Percentiles rank a stretch among this genome's conserved stretches.
phyloP scores from a whole-genome alignment of 2,888 invertebrate species.

The Theretra japonica region DNA sequence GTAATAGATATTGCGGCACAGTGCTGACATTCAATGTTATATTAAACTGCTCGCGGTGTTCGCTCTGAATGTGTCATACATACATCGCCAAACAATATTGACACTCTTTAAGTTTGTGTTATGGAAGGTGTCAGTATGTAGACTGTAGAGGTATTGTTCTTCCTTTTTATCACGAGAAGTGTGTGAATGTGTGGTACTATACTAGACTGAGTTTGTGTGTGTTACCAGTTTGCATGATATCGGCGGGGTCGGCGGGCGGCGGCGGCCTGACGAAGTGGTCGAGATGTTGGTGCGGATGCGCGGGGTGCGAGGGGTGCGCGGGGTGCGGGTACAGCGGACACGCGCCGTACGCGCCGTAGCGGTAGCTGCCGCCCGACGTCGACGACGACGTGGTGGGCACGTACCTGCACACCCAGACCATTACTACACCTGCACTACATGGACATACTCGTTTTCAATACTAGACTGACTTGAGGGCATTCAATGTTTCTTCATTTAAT shows the following conservation, averaged over 20 bases:
- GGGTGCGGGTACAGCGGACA: constrained; percentile 89
- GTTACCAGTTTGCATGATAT: constrained; percentile 80
- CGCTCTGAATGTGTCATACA: too few species aligned
- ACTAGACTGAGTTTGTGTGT: background rate
- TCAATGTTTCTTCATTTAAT: too few species aligned
- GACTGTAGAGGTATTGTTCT: too few species aligned
- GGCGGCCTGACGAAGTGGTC: constrained; percentile 83
- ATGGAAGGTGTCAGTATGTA: too few species aligned
- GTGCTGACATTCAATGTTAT: too few species aligned
- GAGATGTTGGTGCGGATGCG: constrained; percentile 83
- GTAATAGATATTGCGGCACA: too few species aligned
- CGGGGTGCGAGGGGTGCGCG: constrained; percentile 79
- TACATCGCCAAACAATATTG: too few species aligned
- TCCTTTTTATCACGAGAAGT: too few species aligned
- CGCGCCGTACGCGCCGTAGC: constrained; percentile 84
- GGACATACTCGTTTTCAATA: background rate
- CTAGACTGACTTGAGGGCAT: background rate
- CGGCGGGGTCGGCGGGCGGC: constrained; percentile 78
- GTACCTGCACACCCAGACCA: constrained; percentile 79
- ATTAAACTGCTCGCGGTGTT: too few species aligned
- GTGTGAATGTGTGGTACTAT: too few species aligned
- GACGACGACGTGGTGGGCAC: constrained; percentile 81
- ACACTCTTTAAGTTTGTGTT: too few species aligned
- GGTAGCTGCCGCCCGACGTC: constrained; percentile 74
- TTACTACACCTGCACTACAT: background rate